Evolutionary conservation across 2,797 vertebrate species (phyloP), one percentile per base, ranked within the genome.

Genomic region (Oreonectes daqikongensis): DNA sequence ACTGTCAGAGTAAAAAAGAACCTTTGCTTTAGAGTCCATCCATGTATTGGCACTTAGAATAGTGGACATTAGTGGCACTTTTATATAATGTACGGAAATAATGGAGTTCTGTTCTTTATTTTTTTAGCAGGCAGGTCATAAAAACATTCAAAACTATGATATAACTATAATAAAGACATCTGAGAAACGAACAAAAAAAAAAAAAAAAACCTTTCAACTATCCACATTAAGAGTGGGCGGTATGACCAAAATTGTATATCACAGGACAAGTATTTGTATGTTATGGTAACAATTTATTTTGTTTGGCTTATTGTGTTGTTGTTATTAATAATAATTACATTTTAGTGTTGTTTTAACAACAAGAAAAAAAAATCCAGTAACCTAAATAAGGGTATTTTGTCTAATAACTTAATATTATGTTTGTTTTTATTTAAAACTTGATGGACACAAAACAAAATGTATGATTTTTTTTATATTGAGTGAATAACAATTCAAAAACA

Each of bases 71-170:
- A 32, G 53, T 14, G 22, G 14, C 35, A 59, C n/a, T 71, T 52
- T 68, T 53, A 68, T 32, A 22, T 30, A n/a, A 66, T 67, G 22
- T 32, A 17, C 1, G 26, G 40, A 18, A 52, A 52, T 79, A 72
- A 75, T 6, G 40, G 52, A 22, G 40, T 67, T 46, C 59, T 48
- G 26, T 5, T 14, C 3, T 32, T 74, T 44, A 48, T 22, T n/a
- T 70, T 75, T 75, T 71, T 32, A 64, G 48, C 71, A 72, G 32
- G 35, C 46, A 0, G 75, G 60, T 78, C 24, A 68, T 69, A 55
- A 60, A 9, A 53, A 7, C 6, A 53, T 12, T 11, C 10, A 17
- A 40, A 24, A 42, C 1, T 30, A 3, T 20, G 40, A 42, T n/a
- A 59, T 9, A n/a, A 38, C 26, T 30, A 28, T 20, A 59, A 60